Conservation (phyloP, 2,797 vertebrate species). For the Acanthopagrus latus region DNA sequence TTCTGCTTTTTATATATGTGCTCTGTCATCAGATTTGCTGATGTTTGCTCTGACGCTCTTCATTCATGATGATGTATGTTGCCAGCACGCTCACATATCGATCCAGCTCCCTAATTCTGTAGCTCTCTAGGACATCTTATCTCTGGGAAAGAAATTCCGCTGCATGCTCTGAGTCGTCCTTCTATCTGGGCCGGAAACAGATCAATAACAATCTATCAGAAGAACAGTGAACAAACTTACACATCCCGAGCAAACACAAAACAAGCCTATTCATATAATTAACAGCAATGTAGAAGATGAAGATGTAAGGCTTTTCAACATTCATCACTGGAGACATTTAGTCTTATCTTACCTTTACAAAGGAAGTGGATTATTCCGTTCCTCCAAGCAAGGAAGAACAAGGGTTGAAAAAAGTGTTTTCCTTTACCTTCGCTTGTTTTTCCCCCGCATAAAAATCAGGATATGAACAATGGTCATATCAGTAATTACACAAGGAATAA, state of each 20-base stretch:
- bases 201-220: conserved; percentile 71
- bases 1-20: conserved; percentile 20
- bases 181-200: conserved; percentile 39
- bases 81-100: conserved; percentile 52
- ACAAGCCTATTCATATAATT: conserved; percentile 31
- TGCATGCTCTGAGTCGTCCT: conserved; percentile 41
- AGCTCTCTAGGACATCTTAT: conserved; percentile 27
- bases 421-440: neutral
- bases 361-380: neutral
- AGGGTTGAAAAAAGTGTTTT: neutral
- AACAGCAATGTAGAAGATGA: neutral
- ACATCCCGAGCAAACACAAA: conserved; percentile 36
- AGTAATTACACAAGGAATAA: no score
- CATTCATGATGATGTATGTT: conserved; percentile 64
- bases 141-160: conserved; percentile 44
- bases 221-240: conserved; percentile 29
- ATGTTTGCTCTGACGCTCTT: conserved; percentile 8
- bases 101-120: conserved; percentile 54
- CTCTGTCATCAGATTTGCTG: conserved; percentile 42
- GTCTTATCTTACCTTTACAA: neutral
- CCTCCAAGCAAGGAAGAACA: neutral
- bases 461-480: neutral
- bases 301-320: conserved; percentile 20
- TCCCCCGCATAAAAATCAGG: neutral
- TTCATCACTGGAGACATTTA: conserved; percentile 3